Evolutionary conservation across 2,888 invertebrate species (phyloP).

Genomic region (Pherbina coryleti): DNA sequence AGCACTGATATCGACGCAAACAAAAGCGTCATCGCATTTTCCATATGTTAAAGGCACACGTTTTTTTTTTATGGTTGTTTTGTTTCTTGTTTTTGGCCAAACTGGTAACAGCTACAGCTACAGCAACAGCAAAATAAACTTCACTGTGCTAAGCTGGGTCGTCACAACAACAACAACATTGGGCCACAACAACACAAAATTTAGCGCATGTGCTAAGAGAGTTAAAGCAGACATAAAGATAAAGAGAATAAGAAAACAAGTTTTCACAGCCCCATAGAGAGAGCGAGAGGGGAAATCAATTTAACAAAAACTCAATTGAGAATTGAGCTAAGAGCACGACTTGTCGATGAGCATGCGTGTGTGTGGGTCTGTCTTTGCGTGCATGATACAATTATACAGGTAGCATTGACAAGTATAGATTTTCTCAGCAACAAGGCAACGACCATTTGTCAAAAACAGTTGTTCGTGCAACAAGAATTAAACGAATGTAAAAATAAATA

Average conservation of each 20-base stretch:
- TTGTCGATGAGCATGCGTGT: too few relatives aligned
- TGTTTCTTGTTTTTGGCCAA: constrained; percentile 9
- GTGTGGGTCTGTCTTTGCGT: too few relatives aligned
- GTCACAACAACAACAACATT: constrained; percentile 3
- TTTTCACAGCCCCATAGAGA: background rate
- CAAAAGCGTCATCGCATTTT: background rate
- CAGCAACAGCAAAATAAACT: background rate
- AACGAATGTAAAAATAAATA: too few relatives aligned
- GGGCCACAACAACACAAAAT: constrained; percentile 10
- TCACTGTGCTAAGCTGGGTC: background rate
- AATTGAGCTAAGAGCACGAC: too few relatives aligned
- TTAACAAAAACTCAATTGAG: background rate
- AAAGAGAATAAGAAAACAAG: constrained; percentile 10
- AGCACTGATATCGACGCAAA: background rate
- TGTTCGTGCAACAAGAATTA: too few relatives aligned
- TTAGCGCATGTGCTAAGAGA: constrained; percentile 28
- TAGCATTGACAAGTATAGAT: too few relatives aligned
- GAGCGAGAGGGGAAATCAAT: background rate
- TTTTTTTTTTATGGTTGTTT: background rate
- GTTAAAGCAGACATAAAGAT: background rate
- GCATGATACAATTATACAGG: too few relatives aligned
- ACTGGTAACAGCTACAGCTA: background rate
- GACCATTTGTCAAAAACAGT: too few relatives aligned
- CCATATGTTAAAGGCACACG: background rate
- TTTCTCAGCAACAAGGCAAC: too few relatives aligned